Base-by-base conservation (phyloP, 2,888 invertebrate genomes). In the Drosophila infuscata region DNA sequence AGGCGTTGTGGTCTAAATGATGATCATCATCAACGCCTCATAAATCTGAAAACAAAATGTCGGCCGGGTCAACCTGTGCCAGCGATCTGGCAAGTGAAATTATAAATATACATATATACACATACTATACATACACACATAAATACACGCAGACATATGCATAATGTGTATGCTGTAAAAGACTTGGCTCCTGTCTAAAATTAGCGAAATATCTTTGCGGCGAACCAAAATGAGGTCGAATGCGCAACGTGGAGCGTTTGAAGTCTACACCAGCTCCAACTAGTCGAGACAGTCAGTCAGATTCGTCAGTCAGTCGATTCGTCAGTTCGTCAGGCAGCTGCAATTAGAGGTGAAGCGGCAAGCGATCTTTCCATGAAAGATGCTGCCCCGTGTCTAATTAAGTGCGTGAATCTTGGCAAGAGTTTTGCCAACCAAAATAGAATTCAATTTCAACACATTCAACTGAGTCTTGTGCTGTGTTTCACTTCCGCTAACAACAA, bases 381-480 rank as follows among this genome's bases (percentile, higher is more conserved):
- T 82, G 72, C 71, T 70, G 67, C 68, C 58, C 73, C 83, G 70
- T 72, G 71, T 85, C 90, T 88, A 89, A 85, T 89, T 89, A 85
- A 88, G 90, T 81, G 87, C 88, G 70, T 83, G 69, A 81, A 81
- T 88, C 90, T 89, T 88, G 84, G 74, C 89, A 87, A 79, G 70
- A 74, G 61, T 86, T 62, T 29, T 17, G 25, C 49, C 46, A 29
- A 57, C 63, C 48, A 58, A 85, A 85, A 85, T 89, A 85, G 90
- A 85, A 71, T 70, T 71, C 48, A 58, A 81, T 85, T 88, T 88
- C 88, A 80, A 85, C 81, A 85, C 75, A 77, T 70, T 63, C 61
- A 12, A 51, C 11, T 56, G 30, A 8, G 20, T 41, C 57, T 33
- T 38, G 29, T 70, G 35, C 25, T 30, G n/a, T 33, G 51, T 76